Evolutionary conservation across 2,888 invertebrate genomes (phyloP), one percentile per base, ranked within the genome.

Genomic region (Agrotis segetum): DNA sequence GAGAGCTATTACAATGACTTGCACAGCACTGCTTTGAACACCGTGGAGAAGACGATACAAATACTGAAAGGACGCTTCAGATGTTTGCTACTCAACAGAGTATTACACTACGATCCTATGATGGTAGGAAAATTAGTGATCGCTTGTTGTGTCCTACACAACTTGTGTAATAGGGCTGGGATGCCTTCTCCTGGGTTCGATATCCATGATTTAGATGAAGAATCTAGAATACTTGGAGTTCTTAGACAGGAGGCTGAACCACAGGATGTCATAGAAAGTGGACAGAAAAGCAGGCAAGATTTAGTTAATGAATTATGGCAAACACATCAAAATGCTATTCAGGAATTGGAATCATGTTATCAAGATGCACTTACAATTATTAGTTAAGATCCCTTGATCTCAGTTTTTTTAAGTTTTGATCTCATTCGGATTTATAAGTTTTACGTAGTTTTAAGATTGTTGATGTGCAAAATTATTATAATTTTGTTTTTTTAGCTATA

Each of bases 51-150:
- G 47, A 53, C 55, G 1, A 71, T 63, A 0, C 40, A 63, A 24
- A 14, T 34, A 21, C 59, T 71, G 19, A 67, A 71, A 52, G 61
- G n/a, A 1, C 21, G 67, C 9, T 71, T 71, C n/a, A 66, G 55
- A 40, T 71, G 66, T 24, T 17, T 71, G 2, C 34, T 67, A 46
- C 66, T 71, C 14, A 60, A 61, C 21, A 24, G 40, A 9, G 55
- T 61, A 21, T 52, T 40, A 11, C 34, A 62, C 19, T 62, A 62
- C 50, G 34, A 50, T 34, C 34, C 62, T 16, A 11, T 62, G 19
- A 50, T 14, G 19, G 21, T 63, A 44, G 44, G 11, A 44, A 44
- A 44, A 59, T 46, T 59, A 17, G 59, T 59, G 46, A 59, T 59
- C 13, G 17, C 40, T 11, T 44, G 21, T 13, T 59, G 59, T 59